Percentiles rank a stretch among this genome's conserved stretches.
These are phyloP conservation scores for Psococerastis gibbosa DNA, from an alignment of 2,888 invertebrate genomes.

Conservation along the genomic window DNA sequence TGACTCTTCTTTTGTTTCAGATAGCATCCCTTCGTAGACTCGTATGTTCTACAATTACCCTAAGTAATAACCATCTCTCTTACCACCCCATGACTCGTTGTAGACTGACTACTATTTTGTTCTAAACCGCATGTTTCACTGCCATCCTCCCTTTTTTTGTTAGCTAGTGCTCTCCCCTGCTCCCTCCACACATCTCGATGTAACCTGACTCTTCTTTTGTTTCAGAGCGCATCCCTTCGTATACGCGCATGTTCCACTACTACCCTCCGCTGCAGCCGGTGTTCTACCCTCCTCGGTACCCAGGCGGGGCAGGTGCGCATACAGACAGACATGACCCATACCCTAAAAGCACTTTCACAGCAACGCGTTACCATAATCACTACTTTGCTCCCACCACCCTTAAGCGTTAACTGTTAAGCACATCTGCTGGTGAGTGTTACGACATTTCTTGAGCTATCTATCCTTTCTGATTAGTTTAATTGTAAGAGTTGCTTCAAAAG, in stretches of 20 bases:
- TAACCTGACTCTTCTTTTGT: conserved; percentile 20
- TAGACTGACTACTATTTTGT: too few relatives aligned
- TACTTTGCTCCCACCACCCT: conserved; percentile 5
- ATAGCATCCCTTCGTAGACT: too few relatives aligned
- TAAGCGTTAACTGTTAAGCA: conserved; percentile 1
- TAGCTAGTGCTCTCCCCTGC: not conserved
- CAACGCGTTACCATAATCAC: conserved; percentile 5
- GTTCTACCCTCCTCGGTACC: conserved; percentile 23
- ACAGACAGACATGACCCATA: not conserved
- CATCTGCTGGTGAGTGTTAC: not conserved
- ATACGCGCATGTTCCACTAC: conserved; percentile 40
- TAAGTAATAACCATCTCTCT: too few relatives aligned
- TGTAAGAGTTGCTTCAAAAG: too few relatives aligned
- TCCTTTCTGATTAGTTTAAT: too few relatives aligned
- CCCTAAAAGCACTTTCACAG: conserved; percentile 9
- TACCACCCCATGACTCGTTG: too few relatives aligned
- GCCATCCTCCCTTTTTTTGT: not conserved
- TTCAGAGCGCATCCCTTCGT: conserved; percentile 43
- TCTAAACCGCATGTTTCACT: not conserved
- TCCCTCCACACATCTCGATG: conserved; percentile 1
- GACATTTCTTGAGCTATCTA: not conserved
- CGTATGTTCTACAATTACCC: too few relatives aligned
- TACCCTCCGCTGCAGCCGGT: conserved; percentile 29
- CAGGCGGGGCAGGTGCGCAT: conserved; percentile 22
- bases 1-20: too few relatives aligned